Base-by-base conservation (phyloP, 2,888 invertebrate genomes). In the Mythimna impura region DNA sequence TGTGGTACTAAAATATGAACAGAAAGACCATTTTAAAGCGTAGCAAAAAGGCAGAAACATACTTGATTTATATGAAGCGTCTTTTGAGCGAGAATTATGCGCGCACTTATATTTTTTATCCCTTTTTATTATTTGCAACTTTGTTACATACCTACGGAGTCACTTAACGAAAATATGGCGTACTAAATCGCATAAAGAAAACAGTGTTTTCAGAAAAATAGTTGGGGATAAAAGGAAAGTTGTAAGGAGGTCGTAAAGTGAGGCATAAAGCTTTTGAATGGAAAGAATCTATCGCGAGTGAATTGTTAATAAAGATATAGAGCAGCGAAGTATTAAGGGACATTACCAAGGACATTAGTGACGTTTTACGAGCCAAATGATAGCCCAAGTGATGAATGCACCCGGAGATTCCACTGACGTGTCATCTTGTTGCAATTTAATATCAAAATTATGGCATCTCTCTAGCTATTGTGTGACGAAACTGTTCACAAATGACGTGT, bases 271-370 rank as follows among this genome's bases (percentile, higher is more conserved):
- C 93, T 93, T 91, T 94, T 95, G 94, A 95, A 95, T 93, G 92
- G 89, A 94, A 92, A 91, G 94, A 94, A 94, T 94, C 94, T 93
- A 95, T 94, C 92, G 92, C 89, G 91, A 90, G 92, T 90, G 95
- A 94, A 95, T 94, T 94, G 94, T 95, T 96, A 96, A 96, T 96
- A 96, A 94, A 95, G 96, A 95, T 96, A 95, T 95, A 94, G 94
- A 93, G 92, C 91, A 89, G 87, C 89, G 87, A 93, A 92, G 93
- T 94, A 95, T 94, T 95, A 95, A 73, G 75, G 77, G 80, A 76
- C 36, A 74, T 74, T 66, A 74, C 74, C 60, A 88, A 91, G 92
- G 92, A 93, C 92, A 96, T 96, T 96, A 96, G 95, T 91, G 93
- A 90, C 86, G 85, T 91, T 96, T 96, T 95, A 96, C 91, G 94